Evolutionary conservation across 2,797 vertebrate species (phyloP), one percentile per base, ranked within the genome.

Genomic region (Oreonectes daqikongensis): DNA sequence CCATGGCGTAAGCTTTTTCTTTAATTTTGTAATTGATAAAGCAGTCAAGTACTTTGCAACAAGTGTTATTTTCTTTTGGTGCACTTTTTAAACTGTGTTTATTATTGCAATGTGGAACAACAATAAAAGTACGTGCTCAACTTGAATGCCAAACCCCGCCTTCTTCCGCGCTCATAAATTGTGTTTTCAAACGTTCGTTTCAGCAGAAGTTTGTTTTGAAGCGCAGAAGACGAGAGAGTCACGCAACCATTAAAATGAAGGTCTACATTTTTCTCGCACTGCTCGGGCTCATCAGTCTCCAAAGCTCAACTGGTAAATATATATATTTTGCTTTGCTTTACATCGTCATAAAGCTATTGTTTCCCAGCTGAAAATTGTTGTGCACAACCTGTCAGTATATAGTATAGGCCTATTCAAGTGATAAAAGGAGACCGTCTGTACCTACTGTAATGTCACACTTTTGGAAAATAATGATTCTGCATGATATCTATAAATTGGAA

Each of bases 281-380:
- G 4, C 38, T 81, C 50, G 14, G 70, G 2, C 18, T 81, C 28
- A 50, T 64, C 18, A 46, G 70, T 42, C 64, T 81, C 15, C 59
- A 48, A 18, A 42, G 22, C 50, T 74, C 53, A 44, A 63, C 24
- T 18, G 82, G 84, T 85, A 84, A 79, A 81, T 77, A 81, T n/a
- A 81, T 77, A 81, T n/a, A 4, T 55, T 55, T 77, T 60, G 15
- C 7, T 10, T 48, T 17, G 40, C 2, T 30, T 57, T 59, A 42
- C 73, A 24, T 76, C 30, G 38, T 50, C 4, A 8, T 30, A 10
- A 24, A 42, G 40, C 10, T 3, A 40, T 40, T 40, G 38, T 40
- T 35, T 35, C 7, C 6, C 32, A 35, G 32, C 32, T 35, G 32
- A 35, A 35, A 35, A 35, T 35, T 8, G 8, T 35, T 8, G 7